These are phyloP conservation scores for Epiblema foenella DNA, from an alignment of 2,888 invertebrate genomes.

Conservation along the genomic window DNA sequence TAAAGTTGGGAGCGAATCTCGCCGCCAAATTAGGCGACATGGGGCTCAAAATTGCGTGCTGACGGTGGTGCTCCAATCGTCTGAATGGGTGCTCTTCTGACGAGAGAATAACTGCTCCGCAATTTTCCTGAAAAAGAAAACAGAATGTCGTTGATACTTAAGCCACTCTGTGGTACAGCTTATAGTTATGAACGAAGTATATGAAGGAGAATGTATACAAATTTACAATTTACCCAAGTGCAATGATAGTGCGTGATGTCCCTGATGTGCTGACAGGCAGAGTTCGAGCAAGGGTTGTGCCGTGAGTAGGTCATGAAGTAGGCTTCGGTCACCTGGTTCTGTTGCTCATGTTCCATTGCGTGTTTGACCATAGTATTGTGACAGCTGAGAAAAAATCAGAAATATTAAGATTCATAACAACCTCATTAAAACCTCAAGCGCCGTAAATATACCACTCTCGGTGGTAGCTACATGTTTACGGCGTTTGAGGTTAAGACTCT, in stretches of 20 bases:
- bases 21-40: conserved; percentile 85
- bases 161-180: not conserved
- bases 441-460: too few relatives aligned
- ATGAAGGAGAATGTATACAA: not conserved
- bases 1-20: conserved; percentile 84
- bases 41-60: conserved; percentile 90
- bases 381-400: conserved; percentile 66
- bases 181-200: not conserved
- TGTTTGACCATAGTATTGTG: conserved; percentile 92
- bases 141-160: not conserved
- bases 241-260: conserved; percentile 95
- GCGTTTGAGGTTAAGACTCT: too few relatives aligned
- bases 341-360: conserved; percentile 94
- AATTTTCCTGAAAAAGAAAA: conserved; percentile 87
- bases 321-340: conserved; percentile 93
- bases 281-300: conserved; percentile 86
- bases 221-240: conserved; percentile 91
- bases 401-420: not conserved
- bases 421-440: too few relatives aligned
- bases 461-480: too few relatives aligned
- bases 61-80: conserved; percentile 93
- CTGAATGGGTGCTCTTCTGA: conserved; percentile 91
- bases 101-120: conserved; percentile 90
- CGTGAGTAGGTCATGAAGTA: conserved; percentile 88
- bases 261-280: conserved; percentile 89